Evolutionary conservation across 30 jellyfish, hydroid and myxozoan species (phyloP), one percentile per base, ranked within the genome.

Genomic region (Mastigias papua): DNA sequence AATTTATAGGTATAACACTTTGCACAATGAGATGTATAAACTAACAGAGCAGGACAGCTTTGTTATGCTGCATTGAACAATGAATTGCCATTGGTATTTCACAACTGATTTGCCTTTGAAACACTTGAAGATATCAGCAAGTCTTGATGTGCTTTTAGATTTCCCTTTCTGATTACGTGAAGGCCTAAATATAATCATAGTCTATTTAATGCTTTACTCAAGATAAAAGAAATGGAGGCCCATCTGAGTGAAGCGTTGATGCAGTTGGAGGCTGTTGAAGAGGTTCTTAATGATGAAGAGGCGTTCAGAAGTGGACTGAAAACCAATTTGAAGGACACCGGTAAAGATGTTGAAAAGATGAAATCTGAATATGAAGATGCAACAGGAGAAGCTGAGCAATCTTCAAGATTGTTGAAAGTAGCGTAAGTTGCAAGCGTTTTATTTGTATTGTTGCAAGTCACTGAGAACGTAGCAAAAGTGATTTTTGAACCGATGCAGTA

Each of bases 231-330:
- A 42, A 57, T 85, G 94, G 86, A 85, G 31, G 86, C 51, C 26
- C 85, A 70, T 26, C 88, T 85, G 65, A 85, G 74, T 78, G 88
- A 85, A 75, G 94, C 94, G 0, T 51, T 85, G 83, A 70, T 62
- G 69, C 88, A 85, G 49, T 57, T 85, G 23, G 94, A 85, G 63
- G 88, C 94, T n/a, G 83, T 85, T 19, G 94, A 85, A 75, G 94
- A 85, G 51, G 84, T 85, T 34, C 88, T 85, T 20, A 58, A 58
- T 13, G 78, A 69, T 64, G 94, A 85, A 48, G 94, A 85, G 25
- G 64, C 65, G 31, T 85, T 85, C 78, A 85, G 94, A 64, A 70
- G 32, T 58, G 94, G 73, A 31, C 31, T 85, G 83, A 73, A 73
- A 23, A 76, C 48, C 7, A 85, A 42, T 33, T 25, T 85, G 51